These are phyloP conservation scores for Oophaga pumilio DNA, from an alignment of 2,113 vertebrate species.

Conservation along the genomic window DNA sequence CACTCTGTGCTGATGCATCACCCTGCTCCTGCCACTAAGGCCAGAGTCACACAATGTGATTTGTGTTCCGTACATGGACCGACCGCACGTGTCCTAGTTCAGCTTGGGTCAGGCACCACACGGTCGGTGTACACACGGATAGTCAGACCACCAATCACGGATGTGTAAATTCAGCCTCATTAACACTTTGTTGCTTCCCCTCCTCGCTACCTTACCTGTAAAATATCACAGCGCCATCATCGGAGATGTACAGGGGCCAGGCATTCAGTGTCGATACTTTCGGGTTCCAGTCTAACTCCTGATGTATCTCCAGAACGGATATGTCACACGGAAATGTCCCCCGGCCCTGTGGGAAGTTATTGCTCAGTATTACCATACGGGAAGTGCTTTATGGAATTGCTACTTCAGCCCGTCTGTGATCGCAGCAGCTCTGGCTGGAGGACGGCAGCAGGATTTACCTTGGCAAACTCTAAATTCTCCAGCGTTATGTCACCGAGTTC, in stretches of 20 bases:
- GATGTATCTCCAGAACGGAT: constrained; percentile 96
- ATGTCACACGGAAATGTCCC: constrained; percentile 99
- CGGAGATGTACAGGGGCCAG: constrained; percentile 98
- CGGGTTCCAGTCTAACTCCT: constrained; percentile 98
- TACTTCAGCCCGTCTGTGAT: not conserved
- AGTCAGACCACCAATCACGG: too few relatives aligned
- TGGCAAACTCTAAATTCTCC: constrained; percentile 96
- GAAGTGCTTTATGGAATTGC: not conserved
- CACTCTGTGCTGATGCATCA: not conserved
- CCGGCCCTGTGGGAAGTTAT: constrained; percentile 78
- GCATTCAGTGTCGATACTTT: constrained; percentile 96
- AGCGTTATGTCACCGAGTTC: constrained; percentile 86
- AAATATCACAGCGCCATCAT: constrained; percentile 97
- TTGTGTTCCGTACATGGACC: too few relatives aligned
- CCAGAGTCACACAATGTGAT: too few relatives aligned
- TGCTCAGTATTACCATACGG: not conserved
- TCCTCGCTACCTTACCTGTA: constrained; percentile 82
- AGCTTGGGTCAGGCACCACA: too few relatives aligned
- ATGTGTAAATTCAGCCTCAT: too few relatives aligned
- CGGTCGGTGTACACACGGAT: too few relatives aligned
- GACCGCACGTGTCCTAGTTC: too few relatives aligned
- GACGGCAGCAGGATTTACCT: constrained; percentile 73
- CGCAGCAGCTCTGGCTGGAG: not conserved
- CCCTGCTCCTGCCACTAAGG: too few relatives aligned
- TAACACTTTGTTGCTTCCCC: not conserved